Evolutionary conservation across 2,797 vertebrate species (phyloP), one percentile per base, ranked within the genome.

Genomic region (Helarctos malayanus): DNA sequence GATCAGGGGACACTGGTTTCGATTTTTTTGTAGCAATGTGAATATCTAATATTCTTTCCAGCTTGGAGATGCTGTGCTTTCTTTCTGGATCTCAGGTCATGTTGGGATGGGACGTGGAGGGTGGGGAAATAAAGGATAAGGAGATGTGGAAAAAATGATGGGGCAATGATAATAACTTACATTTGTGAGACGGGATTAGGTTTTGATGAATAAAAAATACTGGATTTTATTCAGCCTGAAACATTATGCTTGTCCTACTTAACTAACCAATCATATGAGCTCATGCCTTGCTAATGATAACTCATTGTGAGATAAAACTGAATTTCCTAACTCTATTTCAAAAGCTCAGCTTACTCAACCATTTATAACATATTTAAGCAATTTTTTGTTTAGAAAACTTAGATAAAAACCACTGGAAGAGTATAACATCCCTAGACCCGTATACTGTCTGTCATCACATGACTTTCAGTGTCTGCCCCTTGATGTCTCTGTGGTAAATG

Each of bases 291-390:
- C 71, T 97, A 94, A 90, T 93, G 75, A 91, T 83, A 89, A 89
- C 59, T 32, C 57, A 92, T 90, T 87, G 84, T 76, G 79, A 87
- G 81, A 84, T 61, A 59, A 89, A 93, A 89, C 69, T 97, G 83
- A 61, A 90, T 92, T 90, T 94, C 79, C 38, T 94, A 71, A 94
- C 32, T 91, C 79, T 95, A 5, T 94, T 96, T 97, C 89, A 52
- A 63, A 95, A 84, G 7, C 68, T 92, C 59, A 90, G 14, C 75
- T 83, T 92, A 59, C 18, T 83, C 68, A 86, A 23, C 89, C 85
- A 75, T 84, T 95, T 90, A 18, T 41, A 94, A 45, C 19, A 87
- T 54, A 81, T 84, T 91, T 78, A 80, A 69, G 81, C 83, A 85
- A 61, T 54, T 96, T 93, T 95, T 86, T 89, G 47, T 78, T 5